Conservation (phyloP, 2,797 vertebrate species). For the Spinibarbus caldwelli region DNA sequence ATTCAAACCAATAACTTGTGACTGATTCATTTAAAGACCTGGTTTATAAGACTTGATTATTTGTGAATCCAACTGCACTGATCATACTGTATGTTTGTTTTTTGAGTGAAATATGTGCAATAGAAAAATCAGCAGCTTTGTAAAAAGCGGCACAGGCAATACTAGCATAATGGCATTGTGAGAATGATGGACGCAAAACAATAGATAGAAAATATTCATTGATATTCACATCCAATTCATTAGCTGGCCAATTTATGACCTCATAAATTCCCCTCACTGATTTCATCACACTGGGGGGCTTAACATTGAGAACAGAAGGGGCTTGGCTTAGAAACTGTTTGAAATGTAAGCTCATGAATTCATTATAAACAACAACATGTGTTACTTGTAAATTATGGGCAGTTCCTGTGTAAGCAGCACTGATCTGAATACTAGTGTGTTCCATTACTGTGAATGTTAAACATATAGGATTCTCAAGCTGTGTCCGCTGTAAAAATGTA, state of each 20-base stretch:
- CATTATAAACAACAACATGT: slow-evolving; percentile 24
- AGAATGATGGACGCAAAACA: background rate
- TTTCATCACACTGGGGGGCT: slow-evolving; percentile 22
- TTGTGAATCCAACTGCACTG: background rate
- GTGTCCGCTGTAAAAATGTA: slow-evolving; percentile 35
- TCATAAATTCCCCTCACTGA: slow-evolving; percentile 20
- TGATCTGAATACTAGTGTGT: slow-evolving; percentile 33
- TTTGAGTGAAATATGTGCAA: background rate
- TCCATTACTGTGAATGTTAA: background rate
- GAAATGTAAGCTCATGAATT: slow-evolving; percentile 29
- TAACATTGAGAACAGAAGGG: slow-evolving; percentile 19
- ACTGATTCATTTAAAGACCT: background rate
- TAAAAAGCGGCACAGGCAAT: background rate
- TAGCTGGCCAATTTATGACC: slow-evolving; percentile 16
- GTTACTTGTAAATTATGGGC: slow-evolving; percentile 33
- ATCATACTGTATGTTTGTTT: slow-evolving; percentile 8
- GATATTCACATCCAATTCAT: slow-evolving; percentile 31
- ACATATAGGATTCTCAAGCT: slow-evolving; percentile 18
- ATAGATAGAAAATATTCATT: slow-evolving; percentile 13
- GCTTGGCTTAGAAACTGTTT: slow-evolving; percentile 27
- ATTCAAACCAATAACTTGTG: background rate
- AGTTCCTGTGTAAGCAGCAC: slow-evolving; percentile 20
- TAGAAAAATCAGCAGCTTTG: background rate
- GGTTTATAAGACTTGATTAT: background rate
- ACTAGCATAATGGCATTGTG: background rate